Percentiles rank a stretch among this genome's conserved stretches.
These are phyloP conservation scores for Eutolmus rufibarbis DNA, from an alignment of 2,888 invertebrate species.

Conservation along the genomic window DNA sequence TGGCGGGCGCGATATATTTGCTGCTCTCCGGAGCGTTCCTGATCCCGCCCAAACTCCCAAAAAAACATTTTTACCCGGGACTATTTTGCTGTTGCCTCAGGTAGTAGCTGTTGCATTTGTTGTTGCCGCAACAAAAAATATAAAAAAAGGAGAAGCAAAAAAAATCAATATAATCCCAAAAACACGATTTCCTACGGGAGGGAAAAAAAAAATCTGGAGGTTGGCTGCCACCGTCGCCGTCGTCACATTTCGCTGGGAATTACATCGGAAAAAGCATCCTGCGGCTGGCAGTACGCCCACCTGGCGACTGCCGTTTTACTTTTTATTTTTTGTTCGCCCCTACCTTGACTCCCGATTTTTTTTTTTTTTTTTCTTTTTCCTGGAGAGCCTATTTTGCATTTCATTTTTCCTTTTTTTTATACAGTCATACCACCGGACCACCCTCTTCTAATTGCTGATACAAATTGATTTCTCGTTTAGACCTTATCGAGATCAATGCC, in stretches of 20 bases:
- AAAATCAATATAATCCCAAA: conserved; percentile 11
- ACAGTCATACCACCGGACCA: neutral
- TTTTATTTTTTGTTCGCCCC: neutral
- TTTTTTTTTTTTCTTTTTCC: neutral
- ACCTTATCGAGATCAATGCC: neutral
- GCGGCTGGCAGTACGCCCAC: neutral
- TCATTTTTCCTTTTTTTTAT: neutral
- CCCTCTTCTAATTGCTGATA: neutral
- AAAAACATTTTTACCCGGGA: neutral
- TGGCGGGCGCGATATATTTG: neutral
- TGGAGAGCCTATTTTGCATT: neutral
- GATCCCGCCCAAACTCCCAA: neutral
- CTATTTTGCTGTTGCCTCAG: neutral
- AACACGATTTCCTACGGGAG: neutral
- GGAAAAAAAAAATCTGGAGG: neutral
- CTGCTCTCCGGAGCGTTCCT: neutral
- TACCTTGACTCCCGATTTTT: neutral
- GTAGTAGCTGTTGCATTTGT: neutral
- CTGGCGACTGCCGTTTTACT: neutral
- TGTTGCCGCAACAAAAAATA: neutral
- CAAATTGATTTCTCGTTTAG: conserved; percentile 5
- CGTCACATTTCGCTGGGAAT: neutral
- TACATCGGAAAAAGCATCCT: neutral
- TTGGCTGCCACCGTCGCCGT: neutral
- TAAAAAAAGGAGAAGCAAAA: neutral